A percentile compares a stretch with the other conserved stretches of the same genome.
Evolutionary conservation across 2,888 invertebrate genomes (phyloP).

Genomic region (Timema podura): DNA sequence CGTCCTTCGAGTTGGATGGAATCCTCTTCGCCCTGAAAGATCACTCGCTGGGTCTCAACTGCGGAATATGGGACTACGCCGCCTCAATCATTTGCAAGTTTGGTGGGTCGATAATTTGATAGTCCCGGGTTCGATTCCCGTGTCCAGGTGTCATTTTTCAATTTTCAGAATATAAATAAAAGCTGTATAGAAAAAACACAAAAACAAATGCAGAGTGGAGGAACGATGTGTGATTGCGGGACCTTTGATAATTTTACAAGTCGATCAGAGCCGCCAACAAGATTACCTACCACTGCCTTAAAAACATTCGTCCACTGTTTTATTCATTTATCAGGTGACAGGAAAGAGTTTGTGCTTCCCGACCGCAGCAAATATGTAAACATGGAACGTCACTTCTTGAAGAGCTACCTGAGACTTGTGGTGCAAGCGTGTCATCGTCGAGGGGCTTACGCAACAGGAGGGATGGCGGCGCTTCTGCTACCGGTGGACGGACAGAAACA

Average conservation of each 20-base stretch:
- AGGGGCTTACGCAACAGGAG: slow-evolving; percentile 61
- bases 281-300: not conserved
- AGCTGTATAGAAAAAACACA: too few species aligned
- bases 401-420: slow-evolving; percentile 58
- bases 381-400: slow-evolving; percentile 60
- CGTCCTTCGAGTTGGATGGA: slow-evolving; percentile 64
- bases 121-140: too few species aligned
- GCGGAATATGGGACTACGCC: slow-evolving; percentile 71
- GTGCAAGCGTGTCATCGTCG: slow-evolving; percentile 56
- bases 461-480: slow-evolving; percentile 62
- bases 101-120: slow-evolving; percentile 41
- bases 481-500: not conserved
- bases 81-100: slow-evolving; percentile 63
- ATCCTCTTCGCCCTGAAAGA: slow-evolving; percentile 62
- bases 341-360: slow-evolving; percentile 58
- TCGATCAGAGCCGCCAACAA: not conserved
- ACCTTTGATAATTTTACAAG: too few species aligned
- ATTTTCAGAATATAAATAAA: too few species aligned
- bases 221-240: too few species aligned
- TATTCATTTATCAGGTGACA: slow-evolving; percentile 45
- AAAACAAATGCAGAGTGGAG: not conserved
- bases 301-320: not conserved
- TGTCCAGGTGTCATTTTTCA: too few species aligned
- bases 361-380: slow-evolving; percentile 65
- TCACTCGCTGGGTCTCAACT: slow-evolving; percentile 66